phyloP scores from a whole-genome alignment of 2,113 vertebrate genomes.

The Gavia stellata region DNA sequence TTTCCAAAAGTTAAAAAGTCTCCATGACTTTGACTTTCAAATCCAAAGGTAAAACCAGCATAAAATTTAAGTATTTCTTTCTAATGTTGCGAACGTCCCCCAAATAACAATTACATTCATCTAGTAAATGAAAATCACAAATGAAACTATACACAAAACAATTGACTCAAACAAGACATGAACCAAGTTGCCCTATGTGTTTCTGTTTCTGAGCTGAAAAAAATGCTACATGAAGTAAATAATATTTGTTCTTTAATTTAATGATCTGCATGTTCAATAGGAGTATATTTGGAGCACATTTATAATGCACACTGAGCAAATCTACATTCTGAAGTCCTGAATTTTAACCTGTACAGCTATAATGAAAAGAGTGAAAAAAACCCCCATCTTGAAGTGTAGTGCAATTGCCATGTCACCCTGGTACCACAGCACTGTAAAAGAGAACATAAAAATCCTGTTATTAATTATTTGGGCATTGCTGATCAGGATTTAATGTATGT shows the following conservation, averaged over 20 bases:
- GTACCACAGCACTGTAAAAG: neutral
- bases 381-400: neutral
- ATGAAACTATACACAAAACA: neutral
- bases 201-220: neutral
- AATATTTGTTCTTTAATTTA: neutral
- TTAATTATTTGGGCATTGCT: neutral
- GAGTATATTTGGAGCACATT: neutral
- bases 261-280: neutral
- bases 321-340: neutral
- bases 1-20: neutral
- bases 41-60: neutral
- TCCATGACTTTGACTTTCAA: neutral
- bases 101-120: neutral
- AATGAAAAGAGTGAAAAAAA: neutral
- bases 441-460: neutral
- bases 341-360: neutral
- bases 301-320: neutral
- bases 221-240: neutral
- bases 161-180: neutral
- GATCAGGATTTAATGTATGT: neutral
- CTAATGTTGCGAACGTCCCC: neutral
- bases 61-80: neutral
- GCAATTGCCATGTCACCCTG: neutral
- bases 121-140: neutral
- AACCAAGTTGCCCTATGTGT: rapidly evolving